A percentile compares a stretch with the other conserved stretches of the same genome.
Evolutionary conservation across 2,113 vertebrate species (phyloP).

Genomic region (Vireo altiloquus): DNA sequence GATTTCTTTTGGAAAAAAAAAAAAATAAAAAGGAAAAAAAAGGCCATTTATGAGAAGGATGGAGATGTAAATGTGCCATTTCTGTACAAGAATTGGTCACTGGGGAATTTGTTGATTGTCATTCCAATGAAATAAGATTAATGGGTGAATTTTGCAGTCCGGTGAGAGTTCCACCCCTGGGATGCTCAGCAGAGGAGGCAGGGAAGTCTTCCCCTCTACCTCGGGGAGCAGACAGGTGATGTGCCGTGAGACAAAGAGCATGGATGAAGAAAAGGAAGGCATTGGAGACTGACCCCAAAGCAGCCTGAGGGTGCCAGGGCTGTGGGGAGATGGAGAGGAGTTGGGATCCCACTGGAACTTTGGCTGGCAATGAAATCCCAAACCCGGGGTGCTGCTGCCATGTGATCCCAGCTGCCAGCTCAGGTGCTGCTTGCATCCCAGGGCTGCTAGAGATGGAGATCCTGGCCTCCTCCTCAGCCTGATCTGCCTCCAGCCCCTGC

Average conservation of each 20-base stretch:
- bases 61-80: background rate
- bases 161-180: background rate
- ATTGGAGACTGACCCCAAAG: background rate
- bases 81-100: accelerated
- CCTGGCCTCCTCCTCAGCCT: background rate
- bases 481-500: background rate
- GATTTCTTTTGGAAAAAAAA: background rate
- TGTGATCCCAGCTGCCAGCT: background rate
- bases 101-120: background rate
- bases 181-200: background rate
- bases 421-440: background rate
- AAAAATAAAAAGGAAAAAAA: background rate
- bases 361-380: background rate
- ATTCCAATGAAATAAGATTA: background rate
- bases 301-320: background rate
- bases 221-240: background rate
- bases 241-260: background rate
- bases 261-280: background rate
- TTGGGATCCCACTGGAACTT: background rate
- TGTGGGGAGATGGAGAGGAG: background rate
- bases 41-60: background rate
- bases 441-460: background rate
- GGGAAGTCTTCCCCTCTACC: background rate
- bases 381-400: accelerated
- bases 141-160: background rate